A percentile compares a stretch with the other conserved stretches of the same genome.
Evolutionary conservation across 2,113 vertebrate genomes (phyloP).

Genomic region (Chlorodrepanis virens): DNA sequence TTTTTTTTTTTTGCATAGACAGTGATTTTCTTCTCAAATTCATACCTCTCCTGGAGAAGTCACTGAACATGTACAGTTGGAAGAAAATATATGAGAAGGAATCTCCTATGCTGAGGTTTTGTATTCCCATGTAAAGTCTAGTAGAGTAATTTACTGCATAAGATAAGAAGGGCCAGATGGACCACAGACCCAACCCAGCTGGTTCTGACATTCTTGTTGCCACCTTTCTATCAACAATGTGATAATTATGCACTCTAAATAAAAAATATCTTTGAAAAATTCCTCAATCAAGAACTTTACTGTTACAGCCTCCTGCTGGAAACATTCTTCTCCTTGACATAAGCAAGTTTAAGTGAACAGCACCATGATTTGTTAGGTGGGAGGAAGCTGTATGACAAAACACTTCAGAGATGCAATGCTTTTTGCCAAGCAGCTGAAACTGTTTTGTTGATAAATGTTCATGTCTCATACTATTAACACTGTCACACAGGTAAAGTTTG

Average conservation of each 20-base stretch:
- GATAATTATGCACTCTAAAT: constrained; percentile 6
- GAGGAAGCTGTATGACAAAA: constrained; percentile 59
- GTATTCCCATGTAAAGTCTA: neutral
- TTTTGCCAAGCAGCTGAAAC: constrained; percentile 68
- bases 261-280: constrained; percentile 38
- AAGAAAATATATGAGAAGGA: neutral
- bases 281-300: constrained; percentile 38
- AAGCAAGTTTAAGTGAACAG: constrained; percentile 60
- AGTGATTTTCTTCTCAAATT: neutral
- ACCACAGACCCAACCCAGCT: neutral
- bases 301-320: constrained; percentile 42
- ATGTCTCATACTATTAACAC: constrained; percentile 40
- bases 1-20: neutral
- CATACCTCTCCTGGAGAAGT: neutral
- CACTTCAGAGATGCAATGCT: constrained; percentile 56
- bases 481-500: constrained; percentile 62
- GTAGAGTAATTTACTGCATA: neutral
- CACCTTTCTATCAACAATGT: constrained; percentile 25
- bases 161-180: neutral
- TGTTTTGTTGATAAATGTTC: constrained; percentile 66
- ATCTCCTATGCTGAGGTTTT: neutral
- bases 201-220: neutral
- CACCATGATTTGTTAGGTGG: constrained; percentile 73
- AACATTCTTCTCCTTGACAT: constrained; percentile 43
- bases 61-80: neutral